Evolutionary conservation across 2,888 invertebrate species (phyloP), one percentile per base, ranked within the genome.

Genomic region (Cartodere bifasciata): DNA sequence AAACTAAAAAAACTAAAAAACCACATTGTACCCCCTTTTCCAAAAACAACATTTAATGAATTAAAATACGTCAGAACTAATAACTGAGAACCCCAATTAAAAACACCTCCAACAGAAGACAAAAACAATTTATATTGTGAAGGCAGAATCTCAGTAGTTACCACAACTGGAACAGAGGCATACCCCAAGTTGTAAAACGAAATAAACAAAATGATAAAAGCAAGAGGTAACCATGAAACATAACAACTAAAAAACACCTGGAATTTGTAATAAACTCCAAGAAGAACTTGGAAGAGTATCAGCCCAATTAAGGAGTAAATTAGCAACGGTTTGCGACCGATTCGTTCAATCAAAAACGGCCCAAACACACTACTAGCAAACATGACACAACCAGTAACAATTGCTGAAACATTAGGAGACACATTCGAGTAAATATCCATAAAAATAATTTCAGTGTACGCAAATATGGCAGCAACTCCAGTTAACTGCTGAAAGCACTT

Each of bases 141-240:
- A 16, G 88, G 75, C 53, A 88, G 74, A 58, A 86, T 69, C 53
- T 86, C 86, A 1, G 80, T 75, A 67, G 84, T 73, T 13, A 85
- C 72, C 9, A 81, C 75, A 82, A 82, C 82, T 0, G 81, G 78
- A 15, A 84, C 55, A 0, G 82, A 78, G 3, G 88, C 84, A 29
- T 77, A 71, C 1, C 73, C 83, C 13, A 47, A 38, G 50, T 76
- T 65, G 56, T 79, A 75, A 60, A 82, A 84, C 0, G 77, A 72
- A 26, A 75, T 59, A 35, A 80, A 79, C 60, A 76, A 85, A 11
- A 79, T 44, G 2, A 83, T 67, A 24, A 84, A 27, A 32, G 45
- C 45, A 4, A 52, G 35, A 10, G 51, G 51, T 20, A 51, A 28
- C 49, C 48, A 51, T 21, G 37, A 38, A 6, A 49, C 23, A n/a